Evolutionary conservation across 2,797 vertebrate genomes (phyloP).

Genomic region (Parotocinclus haroldoi): DNA sequence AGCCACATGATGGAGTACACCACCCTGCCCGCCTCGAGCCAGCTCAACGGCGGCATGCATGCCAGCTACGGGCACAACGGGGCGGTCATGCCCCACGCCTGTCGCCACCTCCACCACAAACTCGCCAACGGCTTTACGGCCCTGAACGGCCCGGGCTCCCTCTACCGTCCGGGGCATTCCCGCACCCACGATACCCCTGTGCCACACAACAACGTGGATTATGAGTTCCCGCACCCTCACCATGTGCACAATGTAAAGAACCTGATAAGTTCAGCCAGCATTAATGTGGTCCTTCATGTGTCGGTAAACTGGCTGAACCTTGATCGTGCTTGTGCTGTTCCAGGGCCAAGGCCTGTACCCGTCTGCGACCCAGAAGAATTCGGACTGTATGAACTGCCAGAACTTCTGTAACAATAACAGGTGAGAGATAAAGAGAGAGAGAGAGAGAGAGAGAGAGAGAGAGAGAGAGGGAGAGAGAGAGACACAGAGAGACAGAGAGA

Average conservation of each 20-base stretch:
- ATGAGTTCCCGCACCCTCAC: constrained; percentile 75
- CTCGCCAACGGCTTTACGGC: constrained; percentile 72
- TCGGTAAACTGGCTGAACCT: too few species aligned
- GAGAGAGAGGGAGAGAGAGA: background rate
- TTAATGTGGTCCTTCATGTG: too few species aligned
- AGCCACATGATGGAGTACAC: constrained; percentile 86
- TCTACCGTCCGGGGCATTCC: constrained; percentile 67
- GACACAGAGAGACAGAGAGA: background rate
- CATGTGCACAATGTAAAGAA: constrained; percentile 70
- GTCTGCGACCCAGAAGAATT: constrained; percentile 78
- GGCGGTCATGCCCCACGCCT: constrained; percentile 70
- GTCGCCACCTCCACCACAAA: constrained; percentile 85
- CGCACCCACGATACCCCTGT: constrained; percentile 69
- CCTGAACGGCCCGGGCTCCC: constrained; percentile 70
- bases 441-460: background rate
- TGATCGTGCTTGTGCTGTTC: constrained; percentile 57
- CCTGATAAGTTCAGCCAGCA: too few species aligned
- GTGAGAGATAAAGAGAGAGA: constrained; percentile 59
- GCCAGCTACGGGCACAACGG: constrained; percentile 71
- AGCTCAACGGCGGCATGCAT: constrained; percentile 74
- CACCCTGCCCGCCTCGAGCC: constrained; percentile 70
- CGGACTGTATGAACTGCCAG: constrained; percentile 86
- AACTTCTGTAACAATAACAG: constrained; percentile 97
- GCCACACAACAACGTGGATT: constrained; percentile 69
- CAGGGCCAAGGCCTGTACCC: constrained; percentile 85